Evolutionary conservation across 2,113 vertebrate genomes (phyloP).

Genomic region (Lepidothrix coronata): DNA sequence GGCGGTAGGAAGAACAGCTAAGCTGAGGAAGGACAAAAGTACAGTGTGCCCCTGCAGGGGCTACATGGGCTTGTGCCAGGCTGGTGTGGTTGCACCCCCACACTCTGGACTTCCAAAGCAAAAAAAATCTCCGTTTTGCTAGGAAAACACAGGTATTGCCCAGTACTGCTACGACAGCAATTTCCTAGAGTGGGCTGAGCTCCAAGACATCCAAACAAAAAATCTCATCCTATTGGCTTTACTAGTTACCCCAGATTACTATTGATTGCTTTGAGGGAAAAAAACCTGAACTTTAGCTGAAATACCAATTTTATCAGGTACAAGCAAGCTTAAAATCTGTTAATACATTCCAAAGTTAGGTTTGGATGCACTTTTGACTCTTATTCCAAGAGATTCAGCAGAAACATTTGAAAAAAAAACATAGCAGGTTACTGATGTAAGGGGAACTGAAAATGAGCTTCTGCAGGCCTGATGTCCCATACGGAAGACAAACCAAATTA

Average conservation of each 20-base stretch:
- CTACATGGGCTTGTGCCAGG: background rate
- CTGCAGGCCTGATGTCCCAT: background rate
- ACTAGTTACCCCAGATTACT: background rate
- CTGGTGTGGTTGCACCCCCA: accelerated
- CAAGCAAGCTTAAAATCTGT: background rate
- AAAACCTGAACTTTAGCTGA: background rate
- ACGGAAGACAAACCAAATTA: background rate
- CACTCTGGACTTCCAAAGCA: background rate
- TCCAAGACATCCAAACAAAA: accelerated
- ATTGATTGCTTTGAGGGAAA: accelerated
- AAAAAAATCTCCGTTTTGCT: background rate
- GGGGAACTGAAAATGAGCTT: background rate
- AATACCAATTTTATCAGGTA: background rate
- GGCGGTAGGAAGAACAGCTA: background rate
- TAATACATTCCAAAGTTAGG: background rate
- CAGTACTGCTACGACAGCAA: background rate
- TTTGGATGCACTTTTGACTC: background rate
- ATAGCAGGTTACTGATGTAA: background rate
- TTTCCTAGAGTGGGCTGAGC: background rate
- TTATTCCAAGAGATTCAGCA: background rate
- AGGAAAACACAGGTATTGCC: background rate
- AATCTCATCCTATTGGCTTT: background rate
- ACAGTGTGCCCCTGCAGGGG: background rate
- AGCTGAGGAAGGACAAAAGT: background rate
- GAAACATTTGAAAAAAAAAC: background rate